Percentiles rank a stretch among this genome's conserved stretches.
These are phyloP conservation scores for Tapirus indicus DNA, from an alignment of 2,797 vertebrate genomes.

Conservation along the genomic window DNA sequence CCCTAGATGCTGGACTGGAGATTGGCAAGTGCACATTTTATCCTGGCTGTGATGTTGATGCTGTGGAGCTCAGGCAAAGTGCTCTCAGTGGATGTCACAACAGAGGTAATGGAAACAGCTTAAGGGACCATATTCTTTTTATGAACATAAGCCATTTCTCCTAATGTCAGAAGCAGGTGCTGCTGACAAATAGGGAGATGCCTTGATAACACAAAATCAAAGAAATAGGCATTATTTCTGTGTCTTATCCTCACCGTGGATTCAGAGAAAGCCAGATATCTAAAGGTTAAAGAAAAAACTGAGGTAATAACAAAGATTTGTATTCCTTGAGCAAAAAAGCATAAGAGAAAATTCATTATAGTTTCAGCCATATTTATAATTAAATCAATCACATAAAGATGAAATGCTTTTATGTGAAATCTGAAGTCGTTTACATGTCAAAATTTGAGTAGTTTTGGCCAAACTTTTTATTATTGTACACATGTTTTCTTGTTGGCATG, in stretches of 20 bases:
- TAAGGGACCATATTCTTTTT: background rate
- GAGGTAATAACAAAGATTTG: background rate
- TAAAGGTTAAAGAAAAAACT: background rate
- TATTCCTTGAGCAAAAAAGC: background rate
- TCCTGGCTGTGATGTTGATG: constrained; percentile 88
- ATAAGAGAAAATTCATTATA: background rate
- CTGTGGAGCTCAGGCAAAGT: constrained; percentile 84
- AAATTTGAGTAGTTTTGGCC: background rate
- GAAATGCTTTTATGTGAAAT: background rate
- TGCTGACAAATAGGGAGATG: background rate
- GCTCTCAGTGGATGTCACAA: constrained; percentile 80
- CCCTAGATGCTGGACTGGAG: constrained; percentile 93
- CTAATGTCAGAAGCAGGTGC: background rate
- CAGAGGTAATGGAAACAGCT: constrained; percentile 87
- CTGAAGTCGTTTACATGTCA: background rate
- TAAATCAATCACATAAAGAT: background rate
- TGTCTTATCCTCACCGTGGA: background rate
- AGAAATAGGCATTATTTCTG: background rate
- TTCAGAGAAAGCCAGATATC: background rate
- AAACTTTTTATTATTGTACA: background rate
- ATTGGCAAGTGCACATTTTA: constrained; percentile 83
- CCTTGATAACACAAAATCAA: constrained; percentile 18
- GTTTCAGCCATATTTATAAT: background rate
- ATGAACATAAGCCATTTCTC: background rate
- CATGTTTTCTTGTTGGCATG: background rate